Base-by-base conservation (phyloP, 2,113 vertebrate species). In the Geothlypis trichas region DNA sequence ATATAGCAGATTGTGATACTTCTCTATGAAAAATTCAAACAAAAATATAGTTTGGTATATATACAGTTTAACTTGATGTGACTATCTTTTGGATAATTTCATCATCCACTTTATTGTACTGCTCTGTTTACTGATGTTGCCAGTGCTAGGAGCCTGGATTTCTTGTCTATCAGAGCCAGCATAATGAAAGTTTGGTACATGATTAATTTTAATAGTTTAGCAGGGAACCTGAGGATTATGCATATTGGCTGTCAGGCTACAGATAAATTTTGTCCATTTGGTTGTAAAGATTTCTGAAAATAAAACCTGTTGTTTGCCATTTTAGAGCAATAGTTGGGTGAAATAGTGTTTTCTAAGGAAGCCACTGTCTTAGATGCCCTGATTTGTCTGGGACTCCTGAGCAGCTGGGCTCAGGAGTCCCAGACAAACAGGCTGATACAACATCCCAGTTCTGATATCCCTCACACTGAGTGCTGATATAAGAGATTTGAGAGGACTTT, bases 201-300 rank as follows among this genome's bases (percentile, higher is more conserved):
- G 96, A 97, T 98, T 97, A 98, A 97, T 98, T 98, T 98, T 98
- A 97, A 97, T 97, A 96, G 95, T 96, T 97, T 96, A 96, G 94
- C 96, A 91, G 86, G 83, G 84, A 97, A 96, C 91, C 94, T 97
- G 95, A 96, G 84, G 71, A 94, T 96, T 97, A 96, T 95, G 65
- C 96, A 95, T 93, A 94, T 71, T 94, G 77, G 84, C 96, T 97
- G 95, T 93, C 92, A 96, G 88, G 83, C 89, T 92, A 67, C 72
- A 90, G 89, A 97, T 97, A 97, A 97, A 96, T 97, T 97, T 89
- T 95, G 52, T 89, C 96, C 89, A 63, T 95, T 95, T 76, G 74
- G 76, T 89, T 89, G 89, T 93, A 96, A 94, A 96, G 84, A 95
- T 95, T 96, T 95, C 94, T 94, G 94, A 97, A 97, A 97, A 95